phyloP scores from a whole-genome alignment of 2,888 invertebrate species.

The Clivina fossor region DNA sequence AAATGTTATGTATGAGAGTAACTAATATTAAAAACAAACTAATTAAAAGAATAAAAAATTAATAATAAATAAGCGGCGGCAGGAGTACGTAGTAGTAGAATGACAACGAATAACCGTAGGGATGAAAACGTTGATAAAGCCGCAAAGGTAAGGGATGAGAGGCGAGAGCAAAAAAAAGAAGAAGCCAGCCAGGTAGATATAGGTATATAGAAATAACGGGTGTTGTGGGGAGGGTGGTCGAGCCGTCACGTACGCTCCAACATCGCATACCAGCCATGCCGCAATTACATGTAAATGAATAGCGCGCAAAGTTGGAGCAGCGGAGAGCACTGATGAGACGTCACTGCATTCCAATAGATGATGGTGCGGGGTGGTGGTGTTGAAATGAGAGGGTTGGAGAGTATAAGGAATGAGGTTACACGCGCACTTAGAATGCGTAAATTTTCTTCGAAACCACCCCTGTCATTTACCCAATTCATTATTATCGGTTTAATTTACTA shows the following conservation, averaged over 20 bases:
- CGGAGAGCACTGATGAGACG: conserved; percentile 22
- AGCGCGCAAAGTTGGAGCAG: conserved; percentile 39
- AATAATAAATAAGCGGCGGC: no score
- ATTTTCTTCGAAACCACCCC: conserved; percentile 14
- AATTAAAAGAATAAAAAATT: no score
- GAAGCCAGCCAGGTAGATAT: not conserved
- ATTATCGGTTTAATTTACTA: not conserved
- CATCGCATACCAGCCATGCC: conserved; percentile 36
- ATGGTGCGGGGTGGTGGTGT: not conserved
- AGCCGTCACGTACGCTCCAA: conserved; percentile 20
- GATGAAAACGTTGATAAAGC: no score
- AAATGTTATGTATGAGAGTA: no score
- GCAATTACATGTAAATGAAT: conserved; percentile 46
- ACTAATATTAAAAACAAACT: no score
- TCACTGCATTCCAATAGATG: conserved; percentile 30
- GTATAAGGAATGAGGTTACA: no score
- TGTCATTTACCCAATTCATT: not conserved
- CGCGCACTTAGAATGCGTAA: conserved; percentile 17
- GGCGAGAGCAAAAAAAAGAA: not conserved
- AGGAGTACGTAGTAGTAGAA: no score
- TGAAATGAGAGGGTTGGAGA: no score
- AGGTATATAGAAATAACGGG: not conserved
- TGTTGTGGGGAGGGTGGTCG: conserved; percentile 6
- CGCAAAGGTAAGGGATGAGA: no score
- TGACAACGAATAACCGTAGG: no score